A percentile compares a stretch with the other conserved stretches of the same genome.
Evolutionary conservation across 2,888 invertebrate species (phyloP).

Genomic region (Muschampia plurimacula): DNA sequence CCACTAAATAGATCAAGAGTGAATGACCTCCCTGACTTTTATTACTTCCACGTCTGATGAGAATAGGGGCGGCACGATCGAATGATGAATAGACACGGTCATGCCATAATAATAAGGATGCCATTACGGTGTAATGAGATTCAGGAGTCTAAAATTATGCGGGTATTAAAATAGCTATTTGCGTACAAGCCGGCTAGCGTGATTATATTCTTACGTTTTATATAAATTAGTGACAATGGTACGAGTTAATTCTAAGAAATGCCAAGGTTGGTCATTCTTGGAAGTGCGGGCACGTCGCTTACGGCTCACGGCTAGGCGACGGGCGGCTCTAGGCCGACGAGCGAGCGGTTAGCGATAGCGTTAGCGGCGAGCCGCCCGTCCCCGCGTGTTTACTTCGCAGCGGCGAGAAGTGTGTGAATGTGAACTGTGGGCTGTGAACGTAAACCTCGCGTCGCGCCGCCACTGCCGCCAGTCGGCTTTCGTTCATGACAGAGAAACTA

Average conservation of each 20-base stretch:
- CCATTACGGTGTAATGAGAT: conserved; percentile 21
- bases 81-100: conserved; percentile 63
- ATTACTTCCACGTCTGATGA: conserved; percentile 57
- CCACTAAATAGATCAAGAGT: conserved; percentile 64
- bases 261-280: conserved; percentile 80
- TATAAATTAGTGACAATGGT: conserved; percentile 83
- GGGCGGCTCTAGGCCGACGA: neutral
- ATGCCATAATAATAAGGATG: conserved; percentile 35
- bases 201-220: conserved; percentile 65
- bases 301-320: conserved; percentile 10
- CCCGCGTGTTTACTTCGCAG: conserved; percentile 21
- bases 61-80: conserved; percentile 56
- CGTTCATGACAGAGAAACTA: conserved; percentile 63
- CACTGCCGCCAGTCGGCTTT: conserved; percentile 69
- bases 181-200: conserved; percentile 23
- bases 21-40: conserved; percentile 71
- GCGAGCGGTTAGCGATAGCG: neutral
- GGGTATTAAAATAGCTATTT: conserved; percentile 9
- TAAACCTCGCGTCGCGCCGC: conserved; percentile 10
- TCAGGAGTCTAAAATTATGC: conserved; percentile 23
- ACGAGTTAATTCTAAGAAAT: conserved; percentile 80
- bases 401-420: conserved; percentile 46
- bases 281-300: conserved; percentile 69
- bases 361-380: neutral
- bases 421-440: conserved; percentile 8